A percentile compares a stretch with the other conserved stretches of the same genome.
These are phyloP conservation scores for Empidonax traillii DNA, from an alignment of 2,113 vertebrate genomes.

Conservation along the genomic window DNA sequence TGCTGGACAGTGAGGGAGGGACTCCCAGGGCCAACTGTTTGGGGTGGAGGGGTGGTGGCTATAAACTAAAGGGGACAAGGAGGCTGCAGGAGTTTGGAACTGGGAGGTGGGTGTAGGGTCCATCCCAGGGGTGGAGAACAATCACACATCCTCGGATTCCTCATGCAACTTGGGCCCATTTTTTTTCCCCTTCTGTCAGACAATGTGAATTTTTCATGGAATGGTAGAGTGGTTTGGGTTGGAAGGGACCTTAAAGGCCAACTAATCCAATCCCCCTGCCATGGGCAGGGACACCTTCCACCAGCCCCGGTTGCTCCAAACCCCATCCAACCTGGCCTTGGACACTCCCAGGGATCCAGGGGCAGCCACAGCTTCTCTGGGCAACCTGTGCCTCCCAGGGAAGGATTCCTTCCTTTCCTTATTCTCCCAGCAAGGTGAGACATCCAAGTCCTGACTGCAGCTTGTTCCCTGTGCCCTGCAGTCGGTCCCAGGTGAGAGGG, in stretches of 20 bases:
- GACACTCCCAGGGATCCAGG: not conserved
- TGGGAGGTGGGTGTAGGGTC: not conserved
- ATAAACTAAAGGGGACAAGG: fast-evolving
- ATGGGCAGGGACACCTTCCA: not conserved
- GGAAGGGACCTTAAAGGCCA: not conserved
- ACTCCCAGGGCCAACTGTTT: fast-evolving
- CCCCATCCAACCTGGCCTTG: fast-evolving
- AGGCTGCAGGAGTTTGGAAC: fast-evolving
- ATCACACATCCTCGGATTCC: fast-evolving
- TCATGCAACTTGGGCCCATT: not conserved
- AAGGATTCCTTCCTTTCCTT: not conserved
- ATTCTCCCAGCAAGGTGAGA: no score
- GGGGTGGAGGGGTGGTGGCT: not conserved
- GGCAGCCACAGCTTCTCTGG: not conserved
- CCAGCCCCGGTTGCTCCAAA: not conserved
- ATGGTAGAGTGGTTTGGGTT: not conserved
- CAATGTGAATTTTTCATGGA: not conserved
- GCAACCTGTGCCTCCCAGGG: not conserved
- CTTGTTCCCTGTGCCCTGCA: not conserved
- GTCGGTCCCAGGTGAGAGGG: not conserved
- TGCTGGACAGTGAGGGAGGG: fast-evolving
- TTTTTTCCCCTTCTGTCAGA: not conserved
- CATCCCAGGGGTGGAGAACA: not conserved
- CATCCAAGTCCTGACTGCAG: not conserved
- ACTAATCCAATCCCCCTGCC: not conserved